Evolutionary conservation across 2,888 invertebrate species (phyloP).

Genomic region (Agriopis leucophaearia): DNA sequence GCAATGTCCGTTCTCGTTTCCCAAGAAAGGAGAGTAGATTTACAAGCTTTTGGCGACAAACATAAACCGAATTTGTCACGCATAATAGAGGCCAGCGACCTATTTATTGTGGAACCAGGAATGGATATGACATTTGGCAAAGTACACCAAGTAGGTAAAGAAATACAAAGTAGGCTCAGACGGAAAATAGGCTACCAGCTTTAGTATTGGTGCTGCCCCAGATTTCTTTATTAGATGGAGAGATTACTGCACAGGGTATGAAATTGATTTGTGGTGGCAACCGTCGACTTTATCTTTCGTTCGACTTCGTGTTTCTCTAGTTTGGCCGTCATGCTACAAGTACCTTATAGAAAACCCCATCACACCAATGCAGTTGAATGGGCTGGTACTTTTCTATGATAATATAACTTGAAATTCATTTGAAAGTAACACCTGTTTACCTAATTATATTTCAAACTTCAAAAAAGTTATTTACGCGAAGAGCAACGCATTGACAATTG

Average conservation of each 20-base stretch:
- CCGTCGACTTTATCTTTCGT: no score
- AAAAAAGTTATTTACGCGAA: no score
- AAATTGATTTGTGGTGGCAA: background rate
- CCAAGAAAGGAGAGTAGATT: constrained; percentile 20
- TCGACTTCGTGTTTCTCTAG: background rate
- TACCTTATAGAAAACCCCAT: no score
- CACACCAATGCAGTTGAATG: no score
- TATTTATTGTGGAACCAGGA: constrained; percentile 35
- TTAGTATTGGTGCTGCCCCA: constrained; percentile 4
- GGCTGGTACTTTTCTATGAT: background rate
- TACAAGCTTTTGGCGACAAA: constrained; percentile 20
- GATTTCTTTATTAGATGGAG: constrained; percentile 16
- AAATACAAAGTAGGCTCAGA: constrained; percentile 31
- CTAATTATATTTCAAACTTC: no score
- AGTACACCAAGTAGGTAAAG: constrained; percentile 29
- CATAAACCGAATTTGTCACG: constrained; percentile 27
- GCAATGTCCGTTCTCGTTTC: constrained; percentile 2
- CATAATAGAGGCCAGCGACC: constrained; percentile 33
- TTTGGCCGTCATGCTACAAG: background rate
- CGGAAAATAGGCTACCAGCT: constrained; percentile 34
- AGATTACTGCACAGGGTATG: constrained; percentile 5
- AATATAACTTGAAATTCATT: no score
- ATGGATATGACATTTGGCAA: constrained; percentile 43
- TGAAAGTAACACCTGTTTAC: no score
- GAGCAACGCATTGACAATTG: no score